A percentile compares a stretch with the other conserved stretches of the same genome.
Conservation (phyloP, 2,888 invertebrate species). For the Lacanobia wlatinum region DNA sequence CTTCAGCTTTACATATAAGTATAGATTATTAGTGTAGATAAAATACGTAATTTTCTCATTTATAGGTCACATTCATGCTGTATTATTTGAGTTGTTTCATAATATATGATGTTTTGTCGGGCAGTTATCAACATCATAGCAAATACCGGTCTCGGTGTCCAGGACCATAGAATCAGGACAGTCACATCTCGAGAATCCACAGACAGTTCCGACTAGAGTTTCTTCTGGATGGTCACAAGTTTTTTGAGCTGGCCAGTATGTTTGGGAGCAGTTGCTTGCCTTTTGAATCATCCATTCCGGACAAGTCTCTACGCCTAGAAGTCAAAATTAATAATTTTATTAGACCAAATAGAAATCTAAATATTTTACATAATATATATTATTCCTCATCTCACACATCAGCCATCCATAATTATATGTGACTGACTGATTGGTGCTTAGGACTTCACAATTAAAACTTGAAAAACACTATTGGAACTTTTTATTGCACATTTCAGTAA, state of each 20-base stretch:
- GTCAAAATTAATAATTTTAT: background rate
- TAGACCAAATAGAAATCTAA: too few relatives aligned
- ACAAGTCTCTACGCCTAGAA: slow-evolving; percentile 78
- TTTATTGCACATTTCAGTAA: slow-evolving; percentile 14
- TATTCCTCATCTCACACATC: too few relatives aligned
- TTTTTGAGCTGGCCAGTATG: slow-evolving; percentile 77
- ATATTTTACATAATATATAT: too few relatives aligned
- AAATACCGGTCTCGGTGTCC: slow-evolving; percentile 78
- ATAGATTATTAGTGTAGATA: too few relatives aligned
- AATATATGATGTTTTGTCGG: slow-evolving; percentile 72
- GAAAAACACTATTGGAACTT: too few relatives aligned
- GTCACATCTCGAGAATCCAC: slow-evolving; percentile 82
- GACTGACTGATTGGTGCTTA: background rate
- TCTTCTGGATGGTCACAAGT: slow-evolving; percentile 79
- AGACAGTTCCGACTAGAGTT: slow-evolving; percentile 75
- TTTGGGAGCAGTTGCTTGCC: slow-evolving; percentile 71
- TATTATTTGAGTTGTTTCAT: slow-evolving; percentile 21
- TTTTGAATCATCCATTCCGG: slow-evolving; percentile 78
- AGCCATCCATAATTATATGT: too few relatives aligned
- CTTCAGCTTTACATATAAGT: too few relatives aligned
- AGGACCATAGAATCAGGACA: slow-evolving; percentile 77
- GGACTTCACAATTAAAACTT: background rate
- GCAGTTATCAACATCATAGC: slow-evolving; percentile 82
- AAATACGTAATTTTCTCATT: background rate
- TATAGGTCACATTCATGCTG: too few relatives aligned